Evolutionary conservation across 2,888 invertebrate species (phyloP), one percentile per base, ranked within the genome.

Genomic region (Antheraea assamensis): DNA sequence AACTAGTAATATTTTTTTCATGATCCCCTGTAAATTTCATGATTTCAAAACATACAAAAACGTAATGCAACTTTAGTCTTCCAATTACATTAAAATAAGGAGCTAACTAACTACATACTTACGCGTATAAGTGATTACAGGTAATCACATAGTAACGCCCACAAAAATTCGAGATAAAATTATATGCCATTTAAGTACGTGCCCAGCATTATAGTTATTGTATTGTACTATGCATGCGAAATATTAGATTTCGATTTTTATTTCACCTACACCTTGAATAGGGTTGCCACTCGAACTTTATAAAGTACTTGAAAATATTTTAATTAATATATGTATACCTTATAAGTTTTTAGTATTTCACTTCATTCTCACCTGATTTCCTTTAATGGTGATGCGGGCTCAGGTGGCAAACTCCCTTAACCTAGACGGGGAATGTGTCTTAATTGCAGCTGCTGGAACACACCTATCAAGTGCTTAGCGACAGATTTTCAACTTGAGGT

Each of bases 201-300:
- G 35, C 68, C 68, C 35, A 68, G 68, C 35, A 68, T 68, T 68
- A 35, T 35, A 35, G 35, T 68, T n/a, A 35, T 2, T 68, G 21
- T 35, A 7, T 35, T 35, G 68, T 68, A 68, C n/a, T 35, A n/a
- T 35, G n/a, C 4, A 35, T 35, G 68, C 35, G 35, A 68, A 68
- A 31, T 68, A 64, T 68, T n/a, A 68, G 31, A 68, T 68, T 68
- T 35, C 68, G 68, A 35, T 68, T 35, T 35, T 68, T 35, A 68
- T 31, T 68, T 68, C 35, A 68, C 61, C 5, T 64, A 64, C 30
- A 0, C 30, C 27, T 64, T 64, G 2, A 30, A 24, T 52, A 52
- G 42, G 42, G 2, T 52, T 52, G 5, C 15, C 52, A 52, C 21
- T 52, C 52, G 21, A 15, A 17, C 15, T 52, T 52, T 17, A 52